Percentiles rank a stretch among this genome's conserved stretches.
phyloP scores from a whole-genome alignment of 2,888 invertebrate genomes.

The Scotopteryx bipunctaria region DNA sequence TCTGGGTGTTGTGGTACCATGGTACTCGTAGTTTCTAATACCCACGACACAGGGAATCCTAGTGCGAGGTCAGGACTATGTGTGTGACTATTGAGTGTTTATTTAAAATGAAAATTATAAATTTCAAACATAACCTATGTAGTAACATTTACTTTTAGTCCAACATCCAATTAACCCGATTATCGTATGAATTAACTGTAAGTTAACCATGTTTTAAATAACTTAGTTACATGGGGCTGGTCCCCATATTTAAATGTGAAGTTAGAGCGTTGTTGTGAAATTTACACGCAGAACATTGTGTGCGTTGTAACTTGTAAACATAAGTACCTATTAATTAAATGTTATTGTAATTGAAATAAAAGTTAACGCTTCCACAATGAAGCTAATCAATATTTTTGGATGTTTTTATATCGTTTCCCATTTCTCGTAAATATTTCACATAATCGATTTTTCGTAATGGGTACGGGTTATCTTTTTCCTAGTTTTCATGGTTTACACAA shows the following conservation, averaged over 20 bases:
- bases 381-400: constrained; percentile 37
- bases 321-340: constrained; percentile 64
- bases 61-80: too few species aligned
- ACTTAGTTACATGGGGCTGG: constrained; percentile 72
- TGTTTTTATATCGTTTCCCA: constrained; percentile 19
- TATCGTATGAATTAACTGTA: constrained; percentile 23
- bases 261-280: constrained; percentile 68
- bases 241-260: constrained; percentile 65
- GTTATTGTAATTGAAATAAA: constrained; percentile 59
- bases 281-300: constrained; percentile 65
- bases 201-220: constrained; percentile 53
- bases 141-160: constrained; percentile 23
- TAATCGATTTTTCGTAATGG: too few species aligned
- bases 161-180: constrained; percentile 47
- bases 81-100: too few species aligned
- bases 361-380: constrained; percentile 47
- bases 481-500: not conserved
- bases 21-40: too few species aligned
- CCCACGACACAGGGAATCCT: too few species aligned
- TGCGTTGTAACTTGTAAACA: constrained; percentile 53
- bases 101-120: too few species aligned
- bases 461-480: too few species aligned
- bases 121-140: not conserved
- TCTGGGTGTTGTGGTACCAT: too few species aligned
- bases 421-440: not conserved